Percentiles rank a stretch among this genome's conserved stretches.
phyloP scores from a whole-genome alignment of 2,888 invertebrate genomes.

The Orchesella flavescens region DNA sequence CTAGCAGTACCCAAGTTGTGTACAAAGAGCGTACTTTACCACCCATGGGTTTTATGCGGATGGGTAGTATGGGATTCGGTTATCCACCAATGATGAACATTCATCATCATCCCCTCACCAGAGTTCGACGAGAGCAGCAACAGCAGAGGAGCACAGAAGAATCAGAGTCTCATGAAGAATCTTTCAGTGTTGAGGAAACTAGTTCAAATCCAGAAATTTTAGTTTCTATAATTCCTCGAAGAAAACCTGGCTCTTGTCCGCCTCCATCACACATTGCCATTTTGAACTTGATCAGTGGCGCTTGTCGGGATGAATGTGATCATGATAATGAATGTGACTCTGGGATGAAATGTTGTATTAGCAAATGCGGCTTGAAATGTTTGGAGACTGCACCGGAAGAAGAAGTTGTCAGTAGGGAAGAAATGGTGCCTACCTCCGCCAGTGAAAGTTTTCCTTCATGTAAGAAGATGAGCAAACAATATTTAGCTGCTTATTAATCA shows the following conservation, averaged over 20 bases:
- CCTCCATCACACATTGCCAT: constrained; percentile 70
- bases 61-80: constrained; percentile 5
- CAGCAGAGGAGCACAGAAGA: constrained; percentile 12
- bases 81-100: constrained; percentile 25
- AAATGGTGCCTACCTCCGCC: constrained; percentile 22
- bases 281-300: constrained; percentile 70
- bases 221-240: constrained; percentile 68
- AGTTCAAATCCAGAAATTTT: constrained; percentile 60
- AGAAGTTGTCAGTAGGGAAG: not conserved
- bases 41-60: constrained; percentile 20
- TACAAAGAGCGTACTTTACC: constrained; percentile 24
- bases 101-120: constrained; percentile 30
- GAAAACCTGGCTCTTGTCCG: constrained; percentile 71
- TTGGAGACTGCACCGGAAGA: constrained; percentile 10
- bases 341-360: constrained; percentile 71
- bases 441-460: constrained; percentile 45
- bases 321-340: constrained; percentile 72
- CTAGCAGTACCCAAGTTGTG: constrained; percentile 67
- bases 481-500: not conserved
- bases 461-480: too few relatives aligned
- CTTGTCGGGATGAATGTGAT: constrained; percentile 71
- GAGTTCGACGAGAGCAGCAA: constrained; percentile 44
- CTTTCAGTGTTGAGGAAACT: constrained; percentile 44
- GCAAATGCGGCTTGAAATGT: constrained; percentile 72
- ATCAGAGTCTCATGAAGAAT: constrained; percentile 53